A percentile compares a stretch with the other conserved stretches of the same genome.
Evolutionary conservation across 2,888 invertebrate genomes (phyloP).

Genomic region (Scaptomyza tumidula): DNA sequence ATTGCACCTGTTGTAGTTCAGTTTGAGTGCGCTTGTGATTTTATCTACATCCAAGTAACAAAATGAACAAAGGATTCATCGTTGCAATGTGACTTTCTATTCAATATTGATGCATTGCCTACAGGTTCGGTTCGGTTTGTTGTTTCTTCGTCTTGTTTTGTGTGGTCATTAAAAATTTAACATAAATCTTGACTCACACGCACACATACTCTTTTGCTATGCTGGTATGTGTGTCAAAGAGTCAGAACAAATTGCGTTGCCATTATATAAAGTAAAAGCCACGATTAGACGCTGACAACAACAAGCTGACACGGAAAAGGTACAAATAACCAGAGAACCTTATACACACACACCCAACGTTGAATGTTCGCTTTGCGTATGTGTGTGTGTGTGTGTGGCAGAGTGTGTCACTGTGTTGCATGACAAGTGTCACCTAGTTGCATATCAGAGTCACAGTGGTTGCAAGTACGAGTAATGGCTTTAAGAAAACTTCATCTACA

Average conservation of each 20-base stretch:
- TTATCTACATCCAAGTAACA: slow-evolving; percentile 24
- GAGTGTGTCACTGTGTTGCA: slow-evolving; percentile 34
- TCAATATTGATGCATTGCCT: slow-evolving; percentile 67
- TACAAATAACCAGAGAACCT: slow-evolving; percentile 35
- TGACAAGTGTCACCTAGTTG: slow-evolving; percentile 71
- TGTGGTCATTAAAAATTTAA: slow-evolving; percentile 53
- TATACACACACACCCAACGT: slow-evolving; percentile 57
- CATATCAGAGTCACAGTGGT: slow-evolving; percentile 53
- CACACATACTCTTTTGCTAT: not conserved
- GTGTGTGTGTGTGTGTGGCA: slow-evolving; percentile 12
- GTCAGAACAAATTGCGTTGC: slow-evolving; percentile 64
- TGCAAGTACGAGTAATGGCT: not conserved
- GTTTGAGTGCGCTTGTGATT: slow-evolving; percentile 24
- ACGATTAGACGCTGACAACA: slow-evolving; percentile 64
- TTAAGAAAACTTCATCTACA: too few relatives aligned
- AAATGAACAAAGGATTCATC: slow-evolving; percentile 24
- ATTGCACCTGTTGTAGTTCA: slow-evolving; percentile 46
- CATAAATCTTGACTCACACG: slow-evolving; percentile 50
- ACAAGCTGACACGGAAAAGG: slow-evolving; percentile 39
- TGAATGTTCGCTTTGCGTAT: not conserved
- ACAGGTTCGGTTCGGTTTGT: too few relatives aligned
- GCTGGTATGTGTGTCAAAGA: slow-evolving; percentile 69
- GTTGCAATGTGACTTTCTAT: slow-evolving; percentile 43
- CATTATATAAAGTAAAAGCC: slow-evolving; percentile 69
- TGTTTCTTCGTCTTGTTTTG: slow-evolving; percentile 7